Base-by-base conservation (phyloP, 2,797 vertebrate species). In the Catostomus latipinnis region DNA sequence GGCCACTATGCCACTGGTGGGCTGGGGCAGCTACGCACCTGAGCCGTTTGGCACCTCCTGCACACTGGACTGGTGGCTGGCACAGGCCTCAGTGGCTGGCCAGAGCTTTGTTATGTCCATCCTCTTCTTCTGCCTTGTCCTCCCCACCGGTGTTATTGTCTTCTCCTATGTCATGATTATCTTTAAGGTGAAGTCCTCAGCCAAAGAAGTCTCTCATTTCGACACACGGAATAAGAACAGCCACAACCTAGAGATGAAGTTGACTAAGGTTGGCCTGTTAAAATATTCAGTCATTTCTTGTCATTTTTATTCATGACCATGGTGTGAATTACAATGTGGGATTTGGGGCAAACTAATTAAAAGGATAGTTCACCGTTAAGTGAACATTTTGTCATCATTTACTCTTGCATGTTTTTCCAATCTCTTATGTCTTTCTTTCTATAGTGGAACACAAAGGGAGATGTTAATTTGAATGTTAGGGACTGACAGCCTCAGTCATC, bases 41-140 rank as follows among this genome's bases (percentile, higher is more conserved):
- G 97, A 99, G 82, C 97, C 97, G 0, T 99, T 98, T 5, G 97
- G 97, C 70, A 98, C 97, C 13, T 97, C 97, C 1, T 99, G 97
- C 89, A 97, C 97, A 0, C 86, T 98, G 91, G 96, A 98, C 91
- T 99, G 97, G 97, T 97, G 96, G 97, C 91, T 97, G 86, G 96
- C 97, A 0, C 96, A 97, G 88, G 92, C 95, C 22, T 96, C 96
- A 0, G 87, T 96, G 50, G 92, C 94, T 0, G 97, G 96, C 48
- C 96, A 97, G 89, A 93, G 89, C 81, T 99, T 99, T 74, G 93
- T 98, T 84, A 82, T 98, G 91, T 89, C 93, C 84, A 97, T 98
- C 76, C 94, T 99, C 56, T 94, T 98, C 91, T 98, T 98, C 91
- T 98, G 97, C 86, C 96, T 99, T 56, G 14, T 98, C 85, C 88